A percentile compares a stretch with the other conserved stretches of the same genome.
Evolutionary conservation across 1,140 invertebrate genomes (phyloP).

Genomic region (Melipona quadrifasciata): DNA sequence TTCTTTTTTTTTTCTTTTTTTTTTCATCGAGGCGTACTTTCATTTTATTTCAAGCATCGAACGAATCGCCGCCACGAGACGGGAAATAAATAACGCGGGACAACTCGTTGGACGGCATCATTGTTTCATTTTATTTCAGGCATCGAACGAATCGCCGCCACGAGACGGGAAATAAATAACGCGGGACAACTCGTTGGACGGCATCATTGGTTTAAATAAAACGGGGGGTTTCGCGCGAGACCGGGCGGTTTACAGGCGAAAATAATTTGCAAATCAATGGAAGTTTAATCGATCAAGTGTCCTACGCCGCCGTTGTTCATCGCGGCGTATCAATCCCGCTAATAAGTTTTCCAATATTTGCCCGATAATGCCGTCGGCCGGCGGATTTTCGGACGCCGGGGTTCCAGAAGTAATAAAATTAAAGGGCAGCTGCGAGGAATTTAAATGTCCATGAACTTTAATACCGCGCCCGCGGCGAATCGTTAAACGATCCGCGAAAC

Average conservation of each 20-base stretch:
- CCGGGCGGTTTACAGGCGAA: neutral
- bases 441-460: constrained; percentile 20
- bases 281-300: constrained; percentile 43
- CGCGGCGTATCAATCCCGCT: constrained; percentile 12
- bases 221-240: neutral
- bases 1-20: neutral
- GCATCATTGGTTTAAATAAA: constrained; percentile 3
- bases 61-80: neutral
- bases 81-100: constrained; percentile 6
- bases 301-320: neutral
- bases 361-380: constrained; percentile 19
- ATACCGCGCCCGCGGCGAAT: neutral
- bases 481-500: neutral
- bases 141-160: neutral
- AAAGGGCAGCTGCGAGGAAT: constrained; percentile 5
- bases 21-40: neutral
- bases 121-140: neutral
- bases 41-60: neutral
- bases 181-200: neutral
- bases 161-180: constrained; percentile 1
- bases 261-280: constrained; percentile 30
- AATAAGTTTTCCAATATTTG: constrained; percentile 48
- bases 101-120: neutral
- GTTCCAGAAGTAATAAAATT: constrained; percentile 38
- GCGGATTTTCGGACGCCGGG: constrained; percentile 35